Evolutionary conservation across 1,140 invertebrate species (phyloP).

Genomic region (Archegozetes longisetosus): DNA sequence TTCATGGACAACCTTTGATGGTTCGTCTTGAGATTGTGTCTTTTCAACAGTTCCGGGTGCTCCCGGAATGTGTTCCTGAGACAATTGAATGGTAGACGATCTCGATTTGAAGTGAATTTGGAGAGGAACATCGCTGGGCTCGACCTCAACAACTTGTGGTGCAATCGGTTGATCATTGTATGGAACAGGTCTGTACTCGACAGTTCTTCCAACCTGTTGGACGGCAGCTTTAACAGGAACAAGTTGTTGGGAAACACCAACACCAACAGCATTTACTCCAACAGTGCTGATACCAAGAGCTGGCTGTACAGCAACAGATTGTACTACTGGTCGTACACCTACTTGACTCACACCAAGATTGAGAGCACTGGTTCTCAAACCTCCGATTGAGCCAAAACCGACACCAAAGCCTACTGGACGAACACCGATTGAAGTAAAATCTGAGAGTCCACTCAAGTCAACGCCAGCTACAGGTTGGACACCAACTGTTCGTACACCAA

Average conservation of each 20-base stretch:
- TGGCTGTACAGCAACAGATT: not conserved
- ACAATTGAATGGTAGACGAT: not conserved
- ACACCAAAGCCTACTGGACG: too few relatives aligned
- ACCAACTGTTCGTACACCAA: too few relatives aligned
- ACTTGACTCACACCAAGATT: too few relatives aligned
- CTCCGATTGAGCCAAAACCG: too few relatives aligned
- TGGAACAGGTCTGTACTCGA: not conserved
- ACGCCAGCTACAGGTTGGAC: too few relatives aligned
- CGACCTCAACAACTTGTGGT: conserved; percentile 6
- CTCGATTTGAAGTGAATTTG: conserved; percentile 9
- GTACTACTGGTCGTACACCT: not conserved
- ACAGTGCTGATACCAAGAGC: not conserved
- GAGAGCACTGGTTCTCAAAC: too few relatives aligned
- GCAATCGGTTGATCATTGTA: not conserved
- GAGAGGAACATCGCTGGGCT: conserved; percentile 2
- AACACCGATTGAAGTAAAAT: too few relatives aligned
- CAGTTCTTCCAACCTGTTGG: not conserved
- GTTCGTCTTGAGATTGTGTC: not conserved
- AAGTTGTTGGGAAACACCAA: not conserved
- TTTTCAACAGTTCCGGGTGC: not conserved
- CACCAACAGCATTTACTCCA: not conserved
- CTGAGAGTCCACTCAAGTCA: too few relatives aligned
- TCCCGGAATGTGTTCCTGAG: not conserved
- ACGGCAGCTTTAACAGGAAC: conserved; percentile 3
- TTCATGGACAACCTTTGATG: conserved; percentile 1